Base-by-base conservation (phyloP, 1,140 invertebrate species). In the Drosophila chauvacae region DNA sequence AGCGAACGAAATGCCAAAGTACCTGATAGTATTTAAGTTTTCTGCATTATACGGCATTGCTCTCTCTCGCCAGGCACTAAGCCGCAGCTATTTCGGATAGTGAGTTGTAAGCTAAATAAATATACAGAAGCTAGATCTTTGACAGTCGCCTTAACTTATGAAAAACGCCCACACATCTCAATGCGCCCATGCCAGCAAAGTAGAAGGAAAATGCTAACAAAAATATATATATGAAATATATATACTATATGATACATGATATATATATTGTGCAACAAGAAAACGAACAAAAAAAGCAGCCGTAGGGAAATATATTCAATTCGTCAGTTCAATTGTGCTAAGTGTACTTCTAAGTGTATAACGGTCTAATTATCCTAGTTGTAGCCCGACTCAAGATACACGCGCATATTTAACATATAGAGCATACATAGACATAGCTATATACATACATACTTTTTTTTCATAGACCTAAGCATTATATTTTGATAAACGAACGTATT, bases 1-100 rank as follows among this genome's bases (percentile, higher is more conserved):
- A 78, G 58, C 47, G 10, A 77, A 73, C 70, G 71, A 90, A 70
- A 90, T 90, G 88, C 88, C 88, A 91, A 91, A 91, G 88, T 91
- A 91, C 88, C 88, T 91, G 88, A 91, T 91, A 91, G 81, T 90
- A 87, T 88, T 87, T 88, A 87, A 88, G 84, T 53, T 58, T 71
- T 77, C 50, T 60, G 47, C 47, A 75, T 75, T 42, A 20, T 33
- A 37, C 66, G 60, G 47, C 35, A 62, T 35, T 65, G 56, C 18
- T 42, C 60, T 69, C 55, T 77, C 53, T 28, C 60, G 60, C 59
- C 28, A 20, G 48, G 2, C 48, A 37, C 30, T 57, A 62, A 16
- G 61, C 16, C 7, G 20, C 48, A 11, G 44, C 55, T 51, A 33
- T 37, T 53, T 64, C 44, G 20, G 61, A 80, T 59, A 41, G 56